Evolutionary conservation across 1,140 invertebrate species (phyloP).

Genomic region (Melitaea cinxia): DNA sequence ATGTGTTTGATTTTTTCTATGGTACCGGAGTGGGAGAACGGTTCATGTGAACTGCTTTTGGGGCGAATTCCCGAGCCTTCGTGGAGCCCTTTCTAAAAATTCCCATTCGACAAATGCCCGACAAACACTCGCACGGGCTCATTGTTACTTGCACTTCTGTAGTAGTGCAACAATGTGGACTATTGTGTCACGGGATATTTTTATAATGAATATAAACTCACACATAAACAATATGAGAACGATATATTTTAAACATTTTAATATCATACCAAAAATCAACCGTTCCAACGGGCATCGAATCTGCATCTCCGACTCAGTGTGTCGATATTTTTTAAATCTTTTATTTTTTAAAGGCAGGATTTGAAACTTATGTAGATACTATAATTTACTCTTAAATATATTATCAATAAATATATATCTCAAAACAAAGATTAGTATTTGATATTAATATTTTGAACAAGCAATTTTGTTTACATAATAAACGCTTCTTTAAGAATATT

Average conservation of each 20-base stretch:
- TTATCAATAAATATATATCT: too few relatives aligned
- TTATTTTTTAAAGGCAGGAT: not conserved
- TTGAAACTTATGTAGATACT: not conserved
- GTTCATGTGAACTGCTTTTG: conserved; percentile 81
- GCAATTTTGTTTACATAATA: not conserved
- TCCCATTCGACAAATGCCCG: conserved; percentile 79
- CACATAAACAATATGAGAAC: conserved; percentile 38
- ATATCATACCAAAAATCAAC: too few relatives aligned
- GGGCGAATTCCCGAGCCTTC: conserved; percentile 81
- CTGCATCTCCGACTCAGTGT: too few relatives aligned
- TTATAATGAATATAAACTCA: conserved; percentile 35
- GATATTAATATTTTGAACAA: not conserved
- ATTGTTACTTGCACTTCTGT: conserved; percentile 73
- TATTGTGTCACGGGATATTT: conserved; percentile 36
- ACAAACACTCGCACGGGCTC: conserved; percentile 76
- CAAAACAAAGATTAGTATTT: not conserved
- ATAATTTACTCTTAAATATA: not conserved
- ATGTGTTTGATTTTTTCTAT: conserved; percentile 81
- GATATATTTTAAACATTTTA: too few relatives aligned
- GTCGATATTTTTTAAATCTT: too few relatives aligned
- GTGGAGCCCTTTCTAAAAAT: conserved; percentile 79
- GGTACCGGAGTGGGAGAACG: conserved; percentile 75
- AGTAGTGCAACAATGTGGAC: conserved; percentile 66
- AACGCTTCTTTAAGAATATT: conserved; percentile 46
- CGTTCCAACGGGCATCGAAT: too few relatives aligned